A percentile compares a stretch with the other conserved stretches of the same genome.
These are phyloP conservation scores for Vanessa atalanta DNA, from an alignment of 1,140 invertebrate genomes.

Conservation along the genomic window DNA sequence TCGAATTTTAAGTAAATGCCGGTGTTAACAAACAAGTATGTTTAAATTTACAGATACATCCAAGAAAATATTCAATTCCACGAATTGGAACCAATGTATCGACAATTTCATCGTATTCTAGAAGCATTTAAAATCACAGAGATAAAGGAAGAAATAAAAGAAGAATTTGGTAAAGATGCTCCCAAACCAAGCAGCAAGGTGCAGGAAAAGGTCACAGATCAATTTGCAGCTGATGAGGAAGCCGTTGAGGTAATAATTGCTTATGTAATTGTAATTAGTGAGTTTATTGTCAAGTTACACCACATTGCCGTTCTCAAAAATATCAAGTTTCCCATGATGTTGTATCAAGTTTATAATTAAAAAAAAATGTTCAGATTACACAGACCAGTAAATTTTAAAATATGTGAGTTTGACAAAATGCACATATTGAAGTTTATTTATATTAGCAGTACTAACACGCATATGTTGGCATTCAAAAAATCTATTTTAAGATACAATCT, in stretches of 20 bases:
- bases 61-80: slow-evolving; percentile 90
- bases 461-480: no score
- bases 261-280: neutral
- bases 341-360: no score
- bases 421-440: no score
- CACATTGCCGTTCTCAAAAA: no score
- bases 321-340: no score
- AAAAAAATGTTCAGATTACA: no score
- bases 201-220: slow-evolving; percentile 73
- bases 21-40: neutral
- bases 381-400: no score
- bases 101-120: slow-evolving; percentile 92
- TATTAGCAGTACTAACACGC: no score
- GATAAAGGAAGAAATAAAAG: slow-evolving; percentile 76
- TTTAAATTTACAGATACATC: slow-evolving; percentile 82
- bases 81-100: slow-evolving; percentile 91
- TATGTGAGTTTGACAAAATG: no score
- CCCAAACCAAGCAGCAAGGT: slow-evolving; percentile 57
- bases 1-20: neutral
- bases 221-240: slow-evolving; percentile 78
- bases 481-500: no score
- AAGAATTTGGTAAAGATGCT: slow-evolving; percentile 55
- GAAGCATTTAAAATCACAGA: slow-evolving; percentile 92
- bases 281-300: no score
- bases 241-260: slow-evolving; percentile 67